Percentiles rank a stretch among this genome's conserved stretches.
These are phyloP conservation scores for Virgularia gustaviana DNA, from an alignment of 92 coral and sea anemone genomes.

Conservation along the genomic window DNA sequence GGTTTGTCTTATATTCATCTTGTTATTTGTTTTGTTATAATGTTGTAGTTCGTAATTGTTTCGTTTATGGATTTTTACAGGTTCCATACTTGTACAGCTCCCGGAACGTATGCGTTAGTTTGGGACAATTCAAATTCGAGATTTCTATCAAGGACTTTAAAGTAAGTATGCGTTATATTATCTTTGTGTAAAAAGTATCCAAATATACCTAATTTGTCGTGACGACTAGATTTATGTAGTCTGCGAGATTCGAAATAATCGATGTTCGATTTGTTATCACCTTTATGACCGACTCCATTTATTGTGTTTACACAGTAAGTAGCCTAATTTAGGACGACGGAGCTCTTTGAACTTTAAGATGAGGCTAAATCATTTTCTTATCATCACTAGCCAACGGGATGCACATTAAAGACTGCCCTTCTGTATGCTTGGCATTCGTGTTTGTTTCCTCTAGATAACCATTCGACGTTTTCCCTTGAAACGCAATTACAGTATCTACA, in stretches of 20 bases:
- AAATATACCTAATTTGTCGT: neutral
- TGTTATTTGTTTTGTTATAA: neutral
- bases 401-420: too few species aligned
- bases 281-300: neutral
- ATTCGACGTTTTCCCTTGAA: too few species aligned
- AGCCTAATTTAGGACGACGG: too few species aligned
- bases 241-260: neutral
- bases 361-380: too few species aligned
- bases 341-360: too few species aligned
- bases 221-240: neutral
- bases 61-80: constrained; percentile 48
- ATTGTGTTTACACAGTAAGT: constrained; percentile 56
- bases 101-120: constrained; percentile 82
- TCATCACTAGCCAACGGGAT: too few species aligned
- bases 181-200: neutral
- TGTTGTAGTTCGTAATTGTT: neutral
- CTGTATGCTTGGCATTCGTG: too few species aligned
- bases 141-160: constrained; percentile 81
- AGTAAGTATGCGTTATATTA: constrained; percentile 53
- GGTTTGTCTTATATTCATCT: constrained; percentile 6
- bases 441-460: too few species aligned
- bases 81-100: constrained; percentile 75
- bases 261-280: neutral
- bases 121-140: constrained; percentile 93
- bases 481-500: too few species aligned